Conservation (phyloP, 2,888 invertebrate genomes). For the Bedellia somnulentella region DNA sequence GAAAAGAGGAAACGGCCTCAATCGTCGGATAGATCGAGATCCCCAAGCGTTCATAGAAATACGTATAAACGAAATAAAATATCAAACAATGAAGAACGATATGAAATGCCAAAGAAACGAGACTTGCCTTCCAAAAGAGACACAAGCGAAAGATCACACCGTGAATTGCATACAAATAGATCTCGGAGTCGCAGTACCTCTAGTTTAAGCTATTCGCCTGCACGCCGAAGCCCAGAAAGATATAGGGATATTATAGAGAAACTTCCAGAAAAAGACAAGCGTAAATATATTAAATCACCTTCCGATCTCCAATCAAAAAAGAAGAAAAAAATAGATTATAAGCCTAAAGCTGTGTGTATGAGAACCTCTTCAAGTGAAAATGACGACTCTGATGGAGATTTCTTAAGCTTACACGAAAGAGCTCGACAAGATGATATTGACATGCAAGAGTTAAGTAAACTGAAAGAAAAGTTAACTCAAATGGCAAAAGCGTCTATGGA, state of each 20-base stretch:
- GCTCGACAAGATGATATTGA: constrained; percentile 61
- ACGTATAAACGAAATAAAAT: constrained; percentile 22
- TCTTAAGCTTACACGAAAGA: constrained; percentile 48
- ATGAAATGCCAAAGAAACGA: constrained; percentile 9
- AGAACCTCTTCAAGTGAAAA: constrained; percentile 58
- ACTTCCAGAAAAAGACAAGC: constrained; percentile 56
- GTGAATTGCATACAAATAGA: too few species aligned
- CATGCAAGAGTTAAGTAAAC: constrained; percentile 65
- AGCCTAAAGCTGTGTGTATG: constrained; percentile 54
- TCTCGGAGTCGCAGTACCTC: constrained; percentile 43
- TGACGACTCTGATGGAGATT: constrained; percentile 58
- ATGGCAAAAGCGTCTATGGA: constrained; percentile 68
- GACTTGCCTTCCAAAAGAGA: constrained; percentile 18
- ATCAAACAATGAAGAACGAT: too few species aligned
- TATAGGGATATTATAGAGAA: constrained; percentile 67
- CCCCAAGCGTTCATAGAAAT: constrained; percentile 22
- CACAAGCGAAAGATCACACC: constrained; percentile 14
- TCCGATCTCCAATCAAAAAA: constrained; percentile 35
- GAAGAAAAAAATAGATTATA: constrained; percentile 21
- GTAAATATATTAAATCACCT: constrained; percentile 47
- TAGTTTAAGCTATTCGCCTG: constrained; percentile 70
- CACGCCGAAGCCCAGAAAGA: constrained; percentile 67
- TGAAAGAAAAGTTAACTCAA: constrained; percentile 67
- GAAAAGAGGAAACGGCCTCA: constrained; percentile 15
- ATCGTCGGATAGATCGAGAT: constrained; percentile 25